Conservation (phyloP, 2,888 invertebrate genomes). For the Tetramorium bicarinatum region DNA sequence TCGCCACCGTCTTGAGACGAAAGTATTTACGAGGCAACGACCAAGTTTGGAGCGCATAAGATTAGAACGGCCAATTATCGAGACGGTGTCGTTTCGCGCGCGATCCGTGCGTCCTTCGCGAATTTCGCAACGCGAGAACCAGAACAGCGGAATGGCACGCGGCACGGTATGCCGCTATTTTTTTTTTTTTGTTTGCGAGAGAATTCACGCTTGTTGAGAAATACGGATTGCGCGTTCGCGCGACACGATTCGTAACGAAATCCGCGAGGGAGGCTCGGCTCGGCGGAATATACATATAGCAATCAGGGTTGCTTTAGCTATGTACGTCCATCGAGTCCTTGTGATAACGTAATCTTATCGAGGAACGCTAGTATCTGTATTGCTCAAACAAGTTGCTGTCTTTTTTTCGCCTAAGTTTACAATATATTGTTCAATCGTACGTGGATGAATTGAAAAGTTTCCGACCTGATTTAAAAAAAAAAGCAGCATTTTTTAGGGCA, state of each 20-base stretch:
- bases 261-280: neutral
- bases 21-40: conserved; percentile 1
- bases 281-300: neutral
- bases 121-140: neutral
- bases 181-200: neutral
- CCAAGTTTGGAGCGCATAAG: neutral
- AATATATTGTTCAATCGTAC: conserved; percentile 2
- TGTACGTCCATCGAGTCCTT: neutral
- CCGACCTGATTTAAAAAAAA: too few relatives aligned
- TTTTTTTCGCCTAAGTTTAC: neutral
- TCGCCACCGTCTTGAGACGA: conserved; percentile 19
- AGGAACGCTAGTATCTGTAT: neutral
- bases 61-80: conserved; percentile 30
- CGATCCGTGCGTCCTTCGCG: neutral
- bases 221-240: neutral
- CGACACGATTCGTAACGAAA: neutral
- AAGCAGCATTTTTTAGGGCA: too few relatives aligned
- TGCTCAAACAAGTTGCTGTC: neutral
- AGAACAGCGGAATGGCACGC: neutral
- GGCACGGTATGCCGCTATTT: neutral
- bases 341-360: conserved; percentile 32
- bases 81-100: neutral
- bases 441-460: too few relatives aligned
- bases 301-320: conserved; percentile 7
- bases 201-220: neutral